A percentile compares a stretch with the other conserved stretches of the same genome.
These are phyloP conservation scores for Trachythela sp. DNA, from an alignment of 64 coral and sea anemone genomes.

Conservation along the genomic window DNA sequence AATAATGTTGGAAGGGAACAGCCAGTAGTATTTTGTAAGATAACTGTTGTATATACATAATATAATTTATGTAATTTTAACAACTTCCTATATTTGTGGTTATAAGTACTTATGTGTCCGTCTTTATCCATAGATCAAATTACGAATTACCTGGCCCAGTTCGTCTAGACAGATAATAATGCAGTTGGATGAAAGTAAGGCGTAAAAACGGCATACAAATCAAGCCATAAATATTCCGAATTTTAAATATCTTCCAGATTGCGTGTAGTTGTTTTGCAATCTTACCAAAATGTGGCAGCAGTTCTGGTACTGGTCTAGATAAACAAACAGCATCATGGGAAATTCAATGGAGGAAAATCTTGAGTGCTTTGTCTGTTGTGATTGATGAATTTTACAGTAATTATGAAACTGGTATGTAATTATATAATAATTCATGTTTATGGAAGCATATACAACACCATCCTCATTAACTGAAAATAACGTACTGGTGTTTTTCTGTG, in stretches of 20 bases:
- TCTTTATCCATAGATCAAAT: no score
- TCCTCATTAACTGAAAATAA: no score
- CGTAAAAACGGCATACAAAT: no score
- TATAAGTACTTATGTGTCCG: no score
- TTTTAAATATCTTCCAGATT: not conserved
- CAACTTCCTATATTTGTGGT: no score
- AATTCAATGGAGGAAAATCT: not conserved
- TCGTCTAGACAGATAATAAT: no score
- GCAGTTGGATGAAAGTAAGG: no score
- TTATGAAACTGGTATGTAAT: not conserved
- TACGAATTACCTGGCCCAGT: no score
- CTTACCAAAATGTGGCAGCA: not conserved
- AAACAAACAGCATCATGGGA: constrained; percentile 4
- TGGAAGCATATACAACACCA: no score
- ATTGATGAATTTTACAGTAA: not conserved
- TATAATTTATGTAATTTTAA: not conserved
- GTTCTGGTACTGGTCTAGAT: not conserved
- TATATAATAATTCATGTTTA: not conserved
- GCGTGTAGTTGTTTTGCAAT: constrained; percentile 9
- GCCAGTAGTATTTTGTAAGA: not conserved
- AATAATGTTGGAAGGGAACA: not conserved
- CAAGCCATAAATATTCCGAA: no score
- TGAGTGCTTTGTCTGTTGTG: not conserved
- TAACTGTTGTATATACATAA: no score
- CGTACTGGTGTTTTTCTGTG: no score